Conservation (phyloP, 2,113 vertebrate species). For the Anarrhichthys ocellatus region DNA sequence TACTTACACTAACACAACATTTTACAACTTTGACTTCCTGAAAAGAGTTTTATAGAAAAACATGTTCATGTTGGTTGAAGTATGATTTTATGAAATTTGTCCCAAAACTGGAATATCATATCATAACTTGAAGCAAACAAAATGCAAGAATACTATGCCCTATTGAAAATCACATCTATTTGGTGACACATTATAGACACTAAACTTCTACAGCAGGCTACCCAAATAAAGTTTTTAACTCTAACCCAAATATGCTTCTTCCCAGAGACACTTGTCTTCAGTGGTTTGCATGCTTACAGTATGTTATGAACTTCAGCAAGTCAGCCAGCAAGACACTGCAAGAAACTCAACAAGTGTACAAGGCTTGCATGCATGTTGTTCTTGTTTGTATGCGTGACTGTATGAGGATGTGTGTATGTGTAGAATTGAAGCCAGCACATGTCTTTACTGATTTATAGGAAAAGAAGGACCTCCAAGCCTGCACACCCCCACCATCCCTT, state of each 20-base stretch:
- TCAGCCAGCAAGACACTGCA: conserved; percentile 1
- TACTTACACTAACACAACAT: background rate
- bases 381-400: conserved; percentile 20
- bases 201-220: background rate
- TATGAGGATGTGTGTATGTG: conserved; percentile 27
- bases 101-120: background rate
- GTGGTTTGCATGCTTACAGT: background rate
- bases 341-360: conserved; percentile 1
- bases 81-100: background rate
- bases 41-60: background rate
- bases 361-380: conserved; percentile 19
- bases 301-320: background rate
- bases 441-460: conserved; percentile 59
- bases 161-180: background rate
- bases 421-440: conserved; percentile 58
- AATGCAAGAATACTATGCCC: background rate
- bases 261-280: background rate
- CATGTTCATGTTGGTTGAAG: background rate
- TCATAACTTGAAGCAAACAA: background rate
- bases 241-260: background rate
- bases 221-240: background rate
- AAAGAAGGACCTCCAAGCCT: conserved; percentile 56
- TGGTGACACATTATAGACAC: background rate
- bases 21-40: background rate
- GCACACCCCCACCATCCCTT: conserved; percentile 5